phyloP scores from a whole-genome alignment of 2,113 vertebrate genomes.

The pig (Sus scrofa) region T2T-Sscrofa CM000829.6:41948501-41949000 shows the following conservation, averaged over 20 bases:
- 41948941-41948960: neutral
- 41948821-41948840: neutral
- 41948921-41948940: neutral
- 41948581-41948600: neutral
- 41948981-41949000: neutral
- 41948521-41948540: neutral
- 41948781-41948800: neutral
- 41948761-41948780: neutral
- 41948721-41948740: neutral
- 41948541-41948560: neutral
- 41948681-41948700: neutral
- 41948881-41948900: neutral
- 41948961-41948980: neutral
- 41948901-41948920: neutral
- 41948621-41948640: neutral
- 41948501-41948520: neutral
- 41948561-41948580: neutral
- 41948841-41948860: neutral
- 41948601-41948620: neutral
- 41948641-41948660: neutral
- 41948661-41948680: neutral
- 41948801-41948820: constrained; percentile 37
- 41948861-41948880: neutral
- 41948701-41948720: neutral
- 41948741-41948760: neutral